Evolutionary conservation across 2,888 invertebrate genomes (phyloP).

Genomic region (Xylota segnis): DNA sequence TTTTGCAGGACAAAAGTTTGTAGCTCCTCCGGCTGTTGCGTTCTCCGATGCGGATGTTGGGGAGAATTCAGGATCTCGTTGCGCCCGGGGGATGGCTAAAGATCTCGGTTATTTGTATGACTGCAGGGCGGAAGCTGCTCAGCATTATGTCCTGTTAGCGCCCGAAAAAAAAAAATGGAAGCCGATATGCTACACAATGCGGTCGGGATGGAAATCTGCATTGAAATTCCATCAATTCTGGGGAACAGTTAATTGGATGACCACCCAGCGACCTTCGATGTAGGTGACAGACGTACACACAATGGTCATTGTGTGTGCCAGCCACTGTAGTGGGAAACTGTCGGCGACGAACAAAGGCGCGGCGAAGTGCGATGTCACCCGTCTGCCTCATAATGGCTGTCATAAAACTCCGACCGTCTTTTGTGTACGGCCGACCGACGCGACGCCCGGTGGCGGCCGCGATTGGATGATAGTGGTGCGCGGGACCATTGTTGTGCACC

Average conservation of each 20-base stretch:
- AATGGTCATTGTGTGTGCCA: slow-evolving; percentile 50
- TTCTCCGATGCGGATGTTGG: slow-evolving; percentile 44
- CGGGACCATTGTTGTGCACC: slow-evolving; percentile 61
- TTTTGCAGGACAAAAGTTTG: slow-evolving; percentile 73
- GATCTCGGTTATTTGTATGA: slow-evolving; percentile 48
- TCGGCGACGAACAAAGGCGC: slow-evolving; percentile 69
- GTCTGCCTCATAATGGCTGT: slow-evolving; percentile 71
- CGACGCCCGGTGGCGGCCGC: slow-evolving; percentile 9
- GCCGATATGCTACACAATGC: slow-evolving; percentile 8
- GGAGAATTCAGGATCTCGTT: slow-evolving; percentile 48
- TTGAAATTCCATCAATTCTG: slow-evolving; percentile 57
- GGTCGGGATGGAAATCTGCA: slow-evolving; percentile 37
- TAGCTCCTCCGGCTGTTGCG: slow-evolving; percentile 44
- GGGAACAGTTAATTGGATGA: slow-evolving; percentile 67
- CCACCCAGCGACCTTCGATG: slow-evolving; percentile 66
- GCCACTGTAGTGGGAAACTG: slow-evolving; percentile 31
- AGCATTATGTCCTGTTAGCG: slow-evolving; percentile 30
- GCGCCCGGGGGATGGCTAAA: slow-evolving; percentile 46
- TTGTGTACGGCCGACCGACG: slow-evolving; percentile 17
- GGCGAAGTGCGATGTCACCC: slow-evolving; percentile 74
- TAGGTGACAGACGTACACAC: slow-evolving; percentile 59
- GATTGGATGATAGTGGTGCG: slow-evolving; percentile 16
- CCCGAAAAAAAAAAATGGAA: slow-evolving; percentile 23
- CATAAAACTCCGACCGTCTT: slow-evolving; percentile 66
- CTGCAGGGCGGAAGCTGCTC: slow-evolving; percentile 25